phyloP scores from a whole-genome alignment of 1,140 invertebrate species.

The Pachyrhynchus sulphureomaculatus region DNA sequence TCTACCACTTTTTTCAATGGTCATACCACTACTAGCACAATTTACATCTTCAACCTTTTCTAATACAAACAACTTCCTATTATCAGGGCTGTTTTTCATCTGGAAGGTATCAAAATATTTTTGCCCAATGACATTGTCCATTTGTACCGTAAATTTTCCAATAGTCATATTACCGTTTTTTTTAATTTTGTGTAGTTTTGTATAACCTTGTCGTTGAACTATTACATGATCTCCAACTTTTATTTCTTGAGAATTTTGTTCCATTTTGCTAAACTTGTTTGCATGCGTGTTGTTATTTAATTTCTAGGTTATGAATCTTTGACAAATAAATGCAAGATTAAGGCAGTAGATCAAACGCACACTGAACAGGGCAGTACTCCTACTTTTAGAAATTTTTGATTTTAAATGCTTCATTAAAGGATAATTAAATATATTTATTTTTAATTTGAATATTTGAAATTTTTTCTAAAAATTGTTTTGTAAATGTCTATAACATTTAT shows the following conservation, averaged over 20 bases:
- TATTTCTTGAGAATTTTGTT: slow-evolving; percentile 48
- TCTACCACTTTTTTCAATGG: slow-evolving; percentile 60
- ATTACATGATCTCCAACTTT: slow-evolving; percentile 69
- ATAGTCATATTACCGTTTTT: slow-evolving; percentile 61
- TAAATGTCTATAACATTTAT: no score
- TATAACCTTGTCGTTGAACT: slow-evolving; percentile 73
- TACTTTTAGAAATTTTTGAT: no score
- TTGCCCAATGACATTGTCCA: slow-evolving; percentile 69
- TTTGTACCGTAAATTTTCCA: slow-evolving; percentile 71
- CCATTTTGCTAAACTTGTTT: slow-evolving; percentile 4
- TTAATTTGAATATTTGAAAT: no score
- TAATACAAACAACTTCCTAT: slow-evolving; percentile 61
- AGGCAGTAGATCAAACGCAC: no score
- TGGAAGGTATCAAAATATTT: slow-evolving; percentile 78
- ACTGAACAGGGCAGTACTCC: no score
- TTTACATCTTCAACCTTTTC: slow-evolving; percentile 56
- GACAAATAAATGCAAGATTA: no score
- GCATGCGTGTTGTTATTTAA: no score
- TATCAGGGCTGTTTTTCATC: slow-evolving; percentile 64
- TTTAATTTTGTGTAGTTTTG: slow-evolving; percentile 73
- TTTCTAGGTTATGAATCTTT: no score
- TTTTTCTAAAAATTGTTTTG: no score
- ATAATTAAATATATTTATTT: no score
- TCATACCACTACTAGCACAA: slow-evolving; percentile 55
- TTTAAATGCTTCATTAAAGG: no score